A percentile compares a stretch with the other conserved stretches of the same genome.
Evolutionary conservation across 2,113 vertebrate species (phyloP).

Genomic region (Isichthys henryi): DNA sequence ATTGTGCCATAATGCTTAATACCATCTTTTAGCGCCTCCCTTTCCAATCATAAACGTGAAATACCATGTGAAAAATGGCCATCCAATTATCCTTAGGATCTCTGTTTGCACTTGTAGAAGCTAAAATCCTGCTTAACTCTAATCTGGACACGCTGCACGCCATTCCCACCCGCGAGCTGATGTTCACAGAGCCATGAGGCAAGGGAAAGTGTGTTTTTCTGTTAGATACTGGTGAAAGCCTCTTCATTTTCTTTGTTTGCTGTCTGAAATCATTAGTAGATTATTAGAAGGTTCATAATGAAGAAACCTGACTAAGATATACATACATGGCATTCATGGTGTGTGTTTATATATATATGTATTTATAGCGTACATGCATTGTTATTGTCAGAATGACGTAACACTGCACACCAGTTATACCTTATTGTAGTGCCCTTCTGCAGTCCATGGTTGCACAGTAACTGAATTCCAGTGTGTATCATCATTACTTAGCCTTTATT

Average conservation of each 20-base stretch:
- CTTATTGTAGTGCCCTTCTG: slow-evolving; percentile 46
- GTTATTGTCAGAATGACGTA: slow-evolving; percentile 21
- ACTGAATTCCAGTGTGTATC: slow-evolving; percentile 55
- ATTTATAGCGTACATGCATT: slow-evolving; percentile 13
- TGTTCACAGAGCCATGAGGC: slow-evolving; percentile 4
- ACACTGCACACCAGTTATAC: slow-evolving; percentile 49
- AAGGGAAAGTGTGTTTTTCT: slow-evolving; percentile 33
- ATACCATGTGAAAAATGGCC: background rate
- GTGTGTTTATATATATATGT: slow-evolving; percentile 20
- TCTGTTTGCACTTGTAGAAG: background rate
- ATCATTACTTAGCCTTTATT: slow-evolving; percentile 48
- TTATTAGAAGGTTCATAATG: slow-evolving; percentile 46
- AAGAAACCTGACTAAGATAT: slow-evolving; percentile 33
- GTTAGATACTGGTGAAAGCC: slow-evolving; percentile 40
- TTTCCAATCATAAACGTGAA: background rate
- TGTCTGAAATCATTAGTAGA: slow-evolving; percentile 43
- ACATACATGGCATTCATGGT: slow-evolving; percentile 27
- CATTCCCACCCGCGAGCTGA: background rate
- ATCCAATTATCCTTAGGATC: background rate
- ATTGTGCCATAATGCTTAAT: background rate
- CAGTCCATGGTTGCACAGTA: slow-evolving; percentile 53
- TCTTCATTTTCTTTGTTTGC: slow-evolving; percentile 40
- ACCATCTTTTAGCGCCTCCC: background rate
- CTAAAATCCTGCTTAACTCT: background rate
- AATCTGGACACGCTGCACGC: background rate